Evolutionary conservation across 2,888 invertebrate species (phyloP).

Genomic region (Torymus texanus): DNA sequence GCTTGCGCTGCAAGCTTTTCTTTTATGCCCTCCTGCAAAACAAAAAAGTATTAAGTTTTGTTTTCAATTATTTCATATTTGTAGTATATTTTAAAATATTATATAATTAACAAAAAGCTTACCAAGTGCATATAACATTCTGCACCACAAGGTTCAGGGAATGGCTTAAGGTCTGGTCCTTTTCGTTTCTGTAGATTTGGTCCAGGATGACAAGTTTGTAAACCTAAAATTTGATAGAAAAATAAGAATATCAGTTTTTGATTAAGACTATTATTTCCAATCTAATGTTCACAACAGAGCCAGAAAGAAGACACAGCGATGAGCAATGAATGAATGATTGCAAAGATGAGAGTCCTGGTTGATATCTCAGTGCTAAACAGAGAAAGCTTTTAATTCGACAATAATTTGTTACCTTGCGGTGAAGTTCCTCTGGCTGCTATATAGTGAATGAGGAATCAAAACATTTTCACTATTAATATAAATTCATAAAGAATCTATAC

Average conservation of each 20-base stretch:
- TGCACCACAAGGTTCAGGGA: conserved; percentile 89
- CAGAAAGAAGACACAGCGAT: conserved; percentile 59
- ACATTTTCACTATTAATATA: conserved; percentile 63
- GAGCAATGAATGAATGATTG: conserved; percentile 66
- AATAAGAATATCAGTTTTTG: not conserved
- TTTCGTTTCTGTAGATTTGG: conserved; percentile 92
- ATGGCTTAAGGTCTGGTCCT: conserved; percentile 91
- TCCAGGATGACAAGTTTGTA: conserved; percentile 92
- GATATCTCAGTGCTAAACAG: conserved; percentile 66
- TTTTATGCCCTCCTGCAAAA: conserved; percentile 85
- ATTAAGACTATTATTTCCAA: conserved; percentile 1
- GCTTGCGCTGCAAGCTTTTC: conserved; percentile 85
- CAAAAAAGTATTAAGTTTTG: conserved; percentile 9
- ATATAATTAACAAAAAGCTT: conserved; percentile 63
- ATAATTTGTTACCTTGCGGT: conserved; percentile 70
- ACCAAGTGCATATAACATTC: conserved; percentile 93
- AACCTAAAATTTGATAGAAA: conserved; percentile 77
- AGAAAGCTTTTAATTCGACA: conserved; percentile 62
- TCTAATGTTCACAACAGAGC: conserved; percentile 38
- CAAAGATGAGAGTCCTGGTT: conserved; percentile 63
- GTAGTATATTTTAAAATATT: not conserved
- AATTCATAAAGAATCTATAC: conserved; percentile 44
- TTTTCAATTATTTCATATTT: not conserved
- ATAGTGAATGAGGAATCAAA: conserved; percentile 67
- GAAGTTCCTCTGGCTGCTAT: conserved; percentile 70